Evolutionary conservation across 2,113 vertebrate species (phyloP).

Genomic region (Athene noctua): DNA sequence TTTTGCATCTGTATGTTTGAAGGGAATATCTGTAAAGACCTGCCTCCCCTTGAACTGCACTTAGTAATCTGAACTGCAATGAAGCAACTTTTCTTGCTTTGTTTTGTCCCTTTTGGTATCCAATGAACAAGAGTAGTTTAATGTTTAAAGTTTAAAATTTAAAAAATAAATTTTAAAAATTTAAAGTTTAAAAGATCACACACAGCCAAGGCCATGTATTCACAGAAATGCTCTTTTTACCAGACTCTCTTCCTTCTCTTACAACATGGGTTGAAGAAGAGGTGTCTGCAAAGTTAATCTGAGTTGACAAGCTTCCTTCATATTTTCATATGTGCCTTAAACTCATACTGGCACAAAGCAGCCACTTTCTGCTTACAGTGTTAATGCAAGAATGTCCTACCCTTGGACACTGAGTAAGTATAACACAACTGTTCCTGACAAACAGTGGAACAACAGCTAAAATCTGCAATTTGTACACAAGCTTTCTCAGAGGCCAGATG

Average conservation of each 20-base stretch:
- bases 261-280: not conserved
- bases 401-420: not conserved
- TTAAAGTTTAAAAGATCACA: too few relatives aligned
- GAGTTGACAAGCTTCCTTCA: conserved; percentile 29
- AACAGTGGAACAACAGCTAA: not conserved
- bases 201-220: not conserved
- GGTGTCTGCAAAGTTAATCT: not conserved
- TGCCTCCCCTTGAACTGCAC: not conserved
- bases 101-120: not conserved
- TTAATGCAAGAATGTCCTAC: not conserved
- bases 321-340: conserved; percentile 20
- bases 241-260: not conserved
- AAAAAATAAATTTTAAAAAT: too few relatives aligned
- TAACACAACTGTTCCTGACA: not conserved
- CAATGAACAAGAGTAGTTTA: not conserved
- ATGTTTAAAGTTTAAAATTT: too few relatives aligned
- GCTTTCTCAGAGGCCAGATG: not conserved
- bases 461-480: fast-evolving
- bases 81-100: not conserved
- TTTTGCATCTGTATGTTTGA: not conserved
- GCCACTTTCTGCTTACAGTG: not conserved
- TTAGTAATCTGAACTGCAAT: not conserved
- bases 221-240: not conserved
- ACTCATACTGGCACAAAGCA: not conserved
- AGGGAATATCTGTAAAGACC: not conserved